Base-by-base conservation (phyloP, 2,888 invertebrate species). In the Cosmia trapezina region DNA sequence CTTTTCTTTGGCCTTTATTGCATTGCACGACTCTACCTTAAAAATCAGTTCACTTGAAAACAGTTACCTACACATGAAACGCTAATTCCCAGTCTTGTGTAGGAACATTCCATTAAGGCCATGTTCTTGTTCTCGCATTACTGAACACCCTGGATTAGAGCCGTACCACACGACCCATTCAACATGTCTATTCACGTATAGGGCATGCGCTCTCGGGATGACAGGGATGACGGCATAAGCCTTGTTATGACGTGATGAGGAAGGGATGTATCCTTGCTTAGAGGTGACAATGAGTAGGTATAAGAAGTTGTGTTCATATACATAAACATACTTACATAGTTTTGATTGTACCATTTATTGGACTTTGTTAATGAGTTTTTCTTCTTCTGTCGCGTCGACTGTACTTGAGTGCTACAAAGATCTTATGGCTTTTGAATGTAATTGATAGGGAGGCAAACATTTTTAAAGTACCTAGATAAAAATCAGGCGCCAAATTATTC, bases 131-230 rank as follows among this genome's bases (percentile, higher is more conserved):
- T 22, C 41, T 22, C 41, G 22, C n/a, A 22, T 41, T 14, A 19
- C 51, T 5, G 17, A 45, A 62, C 8, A 57, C 57, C 61, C 61
- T 57, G 73, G 65, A 72, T 80, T 82, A 81, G 14, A 56, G 17
- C 22, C 3, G 22, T 7, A 41, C 12, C 67, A 81, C 62, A 67
- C 73, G 28, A 61, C 22, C 61, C 43, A 68, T 65, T 62, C 61
- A 82, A 69, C 68, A 65, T 78, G 49, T 82, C 78, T 57, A 49
- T 47, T n/a, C 41, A 37, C 19, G 28, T 53, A 7, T 61, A 76
- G 51, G 45, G 49, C 57, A 53, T 64, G 73, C 53, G 22, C 51
- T 54, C 63, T 11, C 3, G 53, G 61, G 65, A 68, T 76, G 66
- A 56, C 54, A 19, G 65, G 76, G 59, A 37, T 81, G 67, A 65